phyloP scores from a whole-genome alignment of 2,113 vertebrate genomes.

The Castor canadensis region DNA sequence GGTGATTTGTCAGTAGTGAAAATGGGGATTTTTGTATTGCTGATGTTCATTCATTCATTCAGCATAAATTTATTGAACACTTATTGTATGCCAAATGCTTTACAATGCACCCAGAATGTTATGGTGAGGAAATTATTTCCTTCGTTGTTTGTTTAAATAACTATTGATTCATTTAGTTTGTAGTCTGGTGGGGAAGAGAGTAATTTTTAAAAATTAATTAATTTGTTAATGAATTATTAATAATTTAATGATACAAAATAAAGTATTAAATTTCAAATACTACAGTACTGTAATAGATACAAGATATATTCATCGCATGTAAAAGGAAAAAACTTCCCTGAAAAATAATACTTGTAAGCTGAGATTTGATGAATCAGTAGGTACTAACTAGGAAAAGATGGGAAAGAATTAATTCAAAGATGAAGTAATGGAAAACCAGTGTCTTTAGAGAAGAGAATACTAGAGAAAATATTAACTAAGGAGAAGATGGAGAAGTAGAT shows the following conservation, averaged over 20 bases:
- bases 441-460: neutral
- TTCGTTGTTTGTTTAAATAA: neutral
- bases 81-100: neutral
- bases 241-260: too few species aligned
- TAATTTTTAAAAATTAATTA: slow-evolving; percentile 6
- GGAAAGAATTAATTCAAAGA: neutral
- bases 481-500: neutral
- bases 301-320: neutral
- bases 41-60: slow-evolving; percentile 32
- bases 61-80: neutral
- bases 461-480: neutral
- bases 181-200: neutral
- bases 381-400: neutral
- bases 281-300: neutral
- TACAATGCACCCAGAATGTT: neutral
- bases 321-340: neutral
- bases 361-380: neutral
- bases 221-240: too few species aligned
- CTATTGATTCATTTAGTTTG: neutral
- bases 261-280: neutral
- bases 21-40: neutral
- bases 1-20: neutral
- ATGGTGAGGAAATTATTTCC: neutral
- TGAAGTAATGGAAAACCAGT: neutral
- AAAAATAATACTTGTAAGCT: neutral